phyloP scores from a whole-genome alignment of 2,113 vertebrate species.

The Notechis scutatus region DNA sequence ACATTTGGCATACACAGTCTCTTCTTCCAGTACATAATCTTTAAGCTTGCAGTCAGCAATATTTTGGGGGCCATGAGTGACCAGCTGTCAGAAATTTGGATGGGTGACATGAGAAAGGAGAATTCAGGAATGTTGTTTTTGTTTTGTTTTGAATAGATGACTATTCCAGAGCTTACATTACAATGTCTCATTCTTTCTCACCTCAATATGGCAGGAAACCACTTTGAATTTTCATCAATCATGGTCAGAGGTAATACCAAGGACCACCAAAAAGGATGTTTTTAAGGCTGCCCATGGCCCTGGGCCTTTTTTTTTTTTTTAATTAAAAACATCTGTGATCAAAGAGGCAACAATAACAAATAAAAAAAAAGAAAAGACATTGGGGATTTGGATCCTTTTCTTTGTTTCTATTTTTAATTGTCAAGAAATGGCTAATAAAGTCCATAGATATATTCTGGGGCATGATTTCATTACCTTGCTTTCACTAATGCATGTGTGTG shows the following conservation, averaged over 20 bases:
- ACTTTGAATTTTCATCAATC: background rate
- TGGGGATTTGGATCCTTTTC: background rate
- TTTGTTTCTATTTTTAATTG: slow-evolving; percentile 4
- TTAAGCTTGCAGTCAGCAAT: background rate
- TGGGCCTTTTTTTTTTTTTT: background rate
- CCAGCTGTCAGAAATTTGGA: background rate
- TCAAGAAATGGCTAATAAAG: background rate
- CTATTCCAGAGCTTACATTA: background rate
- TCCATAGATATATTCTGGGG: background rate
- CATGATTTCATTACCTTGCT: background rate
- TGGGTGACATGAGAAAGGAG: background rate
- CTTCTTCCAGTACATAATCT: background rate
- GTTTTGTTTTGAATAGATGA: background rate
- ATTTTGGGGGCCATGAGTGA: background rate
- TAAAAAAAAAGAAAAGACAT: background rate
- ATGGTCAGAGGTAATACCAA: background rate
- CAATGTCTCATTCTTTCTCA: background rate
- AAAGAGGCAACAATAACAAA: background rate
- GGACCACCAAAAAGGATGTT: background rate
- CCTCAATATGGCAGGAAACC: background rate
- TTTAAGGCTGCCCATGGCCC: background rate
- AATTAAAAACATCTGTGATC: background rate
- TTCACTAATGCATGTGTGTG: background rate
- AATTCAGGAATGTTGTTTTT: background rate
- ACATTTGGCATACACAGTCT: slow-evolving; percentile 17